Conservation (phyloP, 2,113 vertebrate genomes). For the Amphiprion percula region DNA sequence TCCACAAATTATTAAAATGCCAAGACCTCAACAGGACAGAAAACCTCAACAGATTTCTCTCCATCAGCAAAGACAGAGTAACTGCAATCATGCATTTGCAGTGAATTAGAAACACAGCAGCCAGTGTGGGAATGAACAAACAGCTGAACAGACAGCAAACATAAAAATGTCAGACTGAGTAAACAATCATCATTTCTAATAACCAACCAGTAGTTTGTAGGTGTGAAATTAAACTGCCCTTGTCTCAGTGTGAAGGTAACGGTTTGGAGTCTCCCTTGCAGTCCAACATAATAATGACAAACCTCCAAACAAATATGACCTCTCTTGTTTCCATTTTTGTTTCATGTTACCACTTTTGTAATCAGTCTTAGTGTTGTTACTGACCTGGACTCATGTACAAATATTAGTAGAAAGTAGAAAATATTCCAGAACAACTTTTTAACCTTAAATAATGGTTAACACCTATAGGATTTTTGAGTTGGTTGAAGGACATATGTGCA, state of each 20-base stretch:
- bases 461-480: too few relatives aligned
- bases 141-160: conserved; percentile 37
- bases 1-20: conserved; percentile 59
- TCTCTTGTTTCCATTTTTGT: too few relatives aligned
- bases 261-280: too few relatives aligned
- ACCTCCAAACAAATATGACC: too few relatives aligned
- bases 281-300: too few relatives aligned
- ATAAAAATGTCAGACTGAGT: conserved; percentile 30
- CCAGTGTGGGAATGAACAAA: conserved; percentile 30
- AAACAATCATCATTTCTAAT: conserved; percentile 41
- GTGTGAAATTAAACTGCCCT: not conserved
- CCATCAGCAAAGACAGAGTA: conserved; percentile 34
- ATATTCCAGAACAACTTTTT: too few relatives aligned
- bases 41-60: conserved; percentile 44
- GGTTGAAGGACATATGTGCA: too few relatives aligned
- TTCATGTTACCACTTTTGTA: not conserved
- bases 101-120: conserved; percentile 50
- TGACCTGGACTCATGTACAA: not conserved
- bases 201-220: not conserved
- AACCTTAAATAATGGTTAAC: too few relatives aligned
- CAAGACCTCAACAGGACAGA: conserved; percentile 49
- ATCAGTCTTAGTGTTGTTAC: not conserved
- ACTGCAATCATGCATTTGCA: conserved; percentile 25
- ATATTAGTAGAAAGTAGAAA: not conserved
- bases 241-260: not conserved